Conservation (phyloP, 2,888 invertebrate genomes). For the Stenurella melanura region DNA sequence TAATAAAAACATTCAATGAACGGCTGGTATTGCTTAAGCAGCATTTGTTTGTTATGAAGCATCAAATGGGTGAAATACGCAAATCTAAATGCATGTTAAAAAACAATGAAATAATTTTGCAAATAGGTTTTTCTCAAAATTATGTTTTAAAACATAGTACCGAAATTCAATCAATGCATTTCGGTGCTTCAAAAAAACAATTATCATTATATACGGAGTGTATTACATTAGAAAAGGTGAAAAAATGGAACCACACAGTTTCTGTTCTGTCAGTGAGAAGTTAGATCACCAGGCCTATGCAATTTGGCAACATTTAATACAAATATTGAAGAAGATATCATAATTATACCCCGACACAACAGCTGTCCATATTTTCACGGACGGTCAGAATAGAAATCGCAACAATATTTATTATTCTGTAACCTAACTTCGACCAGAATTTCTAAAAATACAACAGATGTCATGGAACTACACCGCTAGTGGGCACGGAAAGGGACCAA, state of each 20-base stretch:
- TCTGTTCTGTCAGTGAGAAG: neutral
- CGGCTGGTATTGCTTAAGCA: neutral
- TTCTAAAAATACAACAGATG: neutral
- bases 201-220: neutral
- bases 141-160: neutral
- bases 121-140: neutral
- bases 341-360: neutral
- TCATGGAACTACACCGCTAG: too few species aligned
- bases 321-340: conserved; percentile 1
- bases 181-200: neutral
- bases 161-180: neutral
- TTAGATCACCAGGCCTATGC: neutral
- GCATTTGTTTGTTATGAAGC: neutral
- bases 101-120: conserved; percentile 1
- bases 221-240: neutral
- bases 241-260: neutral
- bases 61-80: neutral
- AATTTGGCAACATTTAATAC: neutral
- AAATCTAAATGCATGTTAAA: neutral
- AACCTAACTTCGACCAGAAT: neutral
- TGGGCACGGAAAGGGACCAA: too few species aligned
- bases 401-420: neutral
- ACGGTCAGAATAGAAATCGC: neutral
- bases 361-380: neutral
- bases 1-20: neutral